Evolutionary conservation across 2,797 vertebrate genomes (phyloP), one percentile per base, ranked within the genome.

Genomic region (Cephalopachus bancanus): DNA sequence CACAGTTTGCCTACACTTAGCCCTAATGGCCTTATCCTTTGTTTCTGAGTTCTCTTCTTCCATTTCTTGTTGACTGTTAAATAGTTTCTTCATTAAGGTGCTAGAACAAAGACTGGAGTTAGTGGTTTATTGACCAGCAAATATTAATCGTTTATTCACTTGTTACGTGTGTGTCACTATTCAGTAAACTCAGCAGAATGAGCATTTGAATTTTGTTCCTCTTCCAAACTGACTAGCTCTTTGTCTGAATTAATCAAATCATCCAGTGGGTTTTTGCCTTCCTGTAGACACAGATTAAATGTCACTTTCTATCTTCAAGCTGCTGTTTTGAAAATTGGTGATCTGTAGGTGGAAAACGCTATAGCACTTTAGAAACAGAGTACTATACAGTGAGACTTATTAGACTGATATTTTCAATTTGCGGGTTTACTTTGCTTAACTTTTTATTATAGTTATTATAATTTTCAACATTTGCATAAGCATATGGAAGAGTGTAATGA

Each of bases 191-290:
- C 60, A 89, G 59, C 22, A 79, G 95, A 98, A 93, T 84, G 91
- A 96, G 76, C 28, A 89, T 75, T 96, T 84, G 7, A 87, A 91
- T 93, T 95, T 90, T 96, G 81, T 65, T 7, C 28, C 10, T 83
- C 30, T 89, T 93, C 55, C 65, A 90, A 95, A 96, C 64, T 57
- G 81, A 90, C 76, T 95, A 53, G 60, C 30, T 94, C 79, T 91
- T 95, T 94, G 89, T 94, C 85, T 94, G 79, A 95, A 91, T 91
- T 96, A 97, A 97, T 87, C 94, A 95, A 96, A 96, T 92, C 80
- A 95, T 69, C 65, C 80, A 83, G 85, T 85, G 92, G 62, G 67
- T 81, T 97, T 95, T 87, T 80, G 86, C 65, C 51, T 97, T 97
- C 79, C 80, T 89, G 57, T 59, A 94, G 93, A 96, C 49, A 65